Evolutionary conservation across 1,140 invertebrate genomes (phyloP), one percentile per base, ranked within the genome.

Genomic region (Mylabris phalerata): DNA sequence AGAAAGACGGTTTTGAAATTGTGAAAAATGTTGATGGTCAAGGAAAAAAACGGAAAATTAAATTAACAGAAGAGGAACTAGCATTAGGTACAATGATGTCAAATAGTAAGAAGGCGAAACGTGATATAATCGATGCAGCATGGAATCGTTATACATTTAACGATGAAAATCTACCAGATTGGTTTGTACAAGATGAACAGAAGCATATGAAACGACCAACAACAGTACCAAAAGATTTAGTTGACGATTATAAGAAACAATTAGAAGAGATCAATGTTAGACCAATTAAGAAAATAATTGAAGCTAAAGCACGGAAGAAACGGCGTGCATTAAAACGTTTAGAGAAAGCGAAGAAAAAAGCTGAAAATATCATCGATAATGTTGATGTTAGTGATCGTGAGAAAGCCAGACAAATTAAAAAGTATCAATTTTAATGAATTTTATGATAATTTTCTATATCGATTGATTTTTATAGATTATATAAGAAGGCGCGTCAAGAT

Each of bases 231-330:
- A 86, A 90, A 77, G 86, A 86, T 71, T 71, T 88, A 4, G 78
- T 83, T 0, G 79, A 85, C 4, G 87, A 92, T 58, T 91, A 90
- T 64, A 82, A 84, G 56, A 86, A 86, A 57, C 80, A 82, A 63
- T 71, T 92, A 19, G 85, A 91, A 76, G 94, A 95, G 62, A 84
- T 99, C 4, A 95, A 99, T 77, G 88, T 87, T 0, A 78, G 93
- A 50, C 93, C 97, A 10, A 96, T 98, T 46, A 99, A 98, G 75
- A 99, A 99, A 80, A 91, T 99, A 0, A 86, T 95, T 62, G 95
- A 99, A 79, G 98, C 98, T 0, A 99, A 98, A 74, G 92, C 93
- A 0, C 84, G 98, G 46, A 99, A 98, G 80, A 97, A 98, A 84
- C 88, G 86, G 71, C 86, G 92, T 61, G 85, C 90, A 44, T 73